phyloP scores from a whole-genome alignment of 2,797 vertebrate species.

The Chrosomus eos region DNA sequence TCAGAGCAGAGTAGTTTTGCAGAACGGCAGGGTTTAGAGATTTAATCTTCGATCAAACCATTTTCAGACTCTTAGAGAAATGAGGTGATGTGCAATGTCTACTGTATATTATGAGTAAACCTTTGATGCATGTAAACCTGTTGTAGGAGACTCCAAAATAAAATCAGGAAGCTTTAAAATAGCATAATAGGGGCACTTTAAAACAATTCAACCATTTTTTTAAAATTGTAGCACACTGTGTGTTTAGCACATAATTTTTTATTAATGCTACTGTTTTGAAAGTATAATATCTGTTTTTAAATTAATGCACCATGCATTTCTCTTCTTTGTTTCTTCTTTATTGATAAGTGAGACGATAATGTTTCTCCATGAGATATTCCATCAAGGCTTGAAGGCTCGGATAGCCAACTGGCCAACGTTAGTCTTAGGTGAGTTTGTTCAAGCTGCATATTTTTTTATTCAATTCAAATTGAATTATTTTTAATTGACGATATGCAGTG shows the following conservation, averaged over 20 bases:
- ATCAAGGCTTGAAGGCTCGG: conserved; percentile 97
- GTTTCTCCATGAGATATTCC: conserved; percentile 99
- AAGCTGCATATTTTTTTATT: background rate
- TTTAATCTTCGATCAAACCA: no score
- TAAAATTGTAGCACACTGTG: no score
- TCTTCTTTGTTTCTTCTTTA: conserved; percentile 41
- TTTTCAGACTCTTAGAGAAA: no score
- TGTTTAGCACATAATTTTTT: background rate
- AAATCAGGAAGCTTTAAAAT: no score
- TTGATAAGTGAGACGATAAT: conserved; percentile 93
- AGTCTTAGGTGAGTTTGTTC: conserved; percentile 89
- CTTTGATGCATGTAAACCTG: no score
- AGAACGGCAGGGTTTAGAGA: no score
- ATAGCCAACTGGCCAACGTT: conserved; percentile 98
- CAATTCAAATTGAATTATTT: background rate
- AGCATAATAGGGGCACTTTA: no score
- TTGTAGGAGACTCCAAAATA: no score
- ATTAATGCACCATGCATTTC: background rate
- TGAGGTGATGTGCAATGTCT: no score
- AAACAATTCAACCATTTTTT: background rate
- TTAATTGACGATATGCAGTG: background rate
- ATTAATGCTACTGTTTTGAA: background rate
- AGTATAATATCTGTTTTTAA: background rate
- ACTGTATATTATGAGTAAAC: no score
- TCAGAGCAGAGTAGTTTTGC: no score